phyloP scores from a whole-genome alignment of 53 echinoderm and acorn worm genomes.

The Crossaster papposus region DNA sequence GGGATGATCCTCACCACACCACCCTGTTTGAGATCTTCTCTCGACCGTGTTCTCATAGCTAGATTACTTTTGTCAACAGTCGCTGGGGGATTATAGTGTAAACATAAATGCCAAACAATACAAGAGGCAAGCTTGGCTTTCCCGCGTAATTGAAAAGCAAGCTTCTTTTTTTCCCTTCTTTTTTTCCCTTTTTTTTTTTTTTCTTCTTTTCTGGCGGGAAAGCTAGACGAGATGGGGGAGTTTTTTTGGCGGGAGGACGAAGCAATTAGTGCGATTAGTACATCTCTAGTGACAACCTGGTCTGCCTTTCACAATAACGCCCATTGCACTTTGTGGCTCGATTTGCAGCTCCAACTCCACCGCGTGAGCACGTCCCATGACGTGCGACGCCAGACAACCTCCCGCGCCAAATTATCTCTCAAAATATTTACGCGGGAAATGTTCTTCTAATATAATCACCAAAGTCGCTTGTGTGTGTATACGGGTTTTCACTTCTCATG shows the following conservation, averaged over 20 bases:
- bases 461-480: slow-evolving; percentile 2
- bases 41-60: slow-evolving; percentile 22
- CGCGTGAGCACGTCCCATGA: slow-evolving; percentile 14
- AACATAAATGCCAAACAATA: slow-evolving; percentile 62
- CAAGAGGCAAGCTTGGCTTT: slow-evolving; percentile 39
- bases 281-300: slow-evolving; percentile 51
- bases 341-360: not conserved
- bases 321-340: slow-evolving; percentile 47
- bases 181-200: not conserved
- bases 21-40: not conserved
- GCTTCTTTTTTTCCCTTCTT: not conserved
- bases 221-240: slow-evolving; percentile 27
- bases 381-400: not conserved
- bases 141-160: slow-evolving; percentile 57
- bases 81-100: slow-evolving; percentile 54
- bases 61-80: slow-evolving; percentile 63
- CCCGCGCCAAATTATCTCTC: slow-evolving; percentile 37
- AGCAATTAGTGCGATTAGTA: slow-evolving; percentile 57
- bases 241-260: slow-evolving; percentile 12
- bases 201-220: not conserved
- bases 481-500: not conserved
- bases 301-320: slow-evolving; percentile 13
- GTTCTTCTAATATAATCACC: slow-evolving; percentile 32
- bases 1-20: slow-evolving; percentile 5
- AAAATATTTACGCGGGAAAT: slow-evolving; percentile 48